A percentile compares a stretch with the other conserved stretches of the same genome.
These are phyloP conservation scores for Characodon lateralis DNA, from an alignment of 2,797 vertebrate species.

Conservation along the genomic window DNA sequence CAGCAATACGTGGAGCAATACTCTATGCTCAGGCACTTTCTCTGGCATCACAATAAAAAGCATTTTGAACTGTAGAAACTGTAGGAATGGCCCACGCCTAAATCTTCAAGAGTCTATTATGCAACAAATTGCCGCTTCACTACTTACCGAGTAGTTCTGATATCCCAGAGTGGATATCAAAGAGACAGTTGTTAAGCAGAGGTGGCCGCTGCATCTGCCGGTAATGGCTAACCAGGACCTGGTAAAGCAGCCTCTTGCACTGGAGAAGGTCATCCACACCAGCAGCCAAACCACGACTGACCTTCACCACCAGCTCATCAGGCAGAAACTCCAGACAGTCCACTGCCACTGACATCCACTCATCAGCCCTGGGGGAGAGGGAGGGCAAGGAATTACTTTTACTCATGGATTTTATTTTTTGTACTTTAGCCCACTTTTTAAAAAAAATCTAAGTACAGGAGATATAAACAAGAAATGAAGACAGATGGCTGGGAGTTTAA, in stretches of 20 bases:
- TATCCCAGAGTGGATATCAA: conserved; percentile 93
- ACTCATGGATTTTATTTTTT: background rate
- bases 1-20: too few species aligned
- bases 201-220: conserved; percentile 82
- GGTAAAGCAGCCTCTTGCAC: conserved; percentile 89
- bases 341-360: conserved; percentile 92
- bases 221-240: conserved; percentile 87
- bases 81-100: too few species aligned
- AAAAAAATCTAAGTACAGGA: background rate
- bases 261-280: conserved; percentile 80
- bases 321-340: conserved; percentile 96
- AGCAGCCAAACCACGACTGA: conserved; percentile 88
- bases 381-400: background rate
- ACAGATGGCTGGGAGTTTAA: conserved; percentile 6
- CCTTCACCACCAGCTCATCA: conserved; percentile 90
- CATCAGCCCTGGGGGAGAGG: conserved; percentile 84
- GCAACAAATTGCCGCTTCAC: background rate
- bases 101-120: background rate
- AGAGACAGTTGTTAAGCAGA: conserved; percentile 87
- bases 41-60: background rate
- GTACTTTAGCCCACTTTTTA: background rate
- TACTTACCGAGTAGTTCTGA: conserved; percentile 91
- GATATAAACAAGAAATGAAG: background rate
- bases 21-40: background rate
- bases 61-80: background rate